Conservation (phyloP, 2,888 invertebrate species). For the Sceliomorpha sp. region DNA sequence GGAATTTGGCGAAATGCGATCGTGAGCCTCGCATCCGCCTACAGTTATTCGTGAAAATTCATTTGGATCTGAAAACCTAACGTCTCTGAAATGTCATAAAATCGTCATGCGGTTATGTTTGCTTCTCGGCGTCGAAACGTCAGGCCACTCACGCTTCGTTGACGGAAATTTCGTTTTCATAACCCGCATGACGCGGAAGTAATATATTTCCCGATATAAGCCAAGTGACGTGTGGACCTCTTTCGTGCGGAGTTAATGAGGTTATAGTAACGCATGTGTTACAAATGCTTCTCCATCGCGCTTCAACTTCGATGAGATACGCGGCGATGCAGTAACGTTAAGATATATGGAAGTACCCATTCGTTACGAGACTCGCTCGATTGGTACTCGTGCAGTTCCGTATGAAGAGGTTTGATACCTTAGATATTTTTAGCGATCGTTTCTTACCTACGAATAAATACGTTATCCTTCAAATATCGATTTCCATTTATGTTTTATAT, state of each 20-base stretch:
- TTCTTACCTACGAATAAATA: too few relatives aligned
- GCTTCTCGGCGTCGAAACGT: constrained; percentile 25
- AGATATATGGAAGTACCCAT: constrained; percentile 32
- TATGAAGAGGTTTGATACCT: too few relatives aligned
- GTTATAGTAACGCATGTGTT: constrained; percentile 55
- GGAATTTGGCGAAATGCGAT: constrained; percentile 28
- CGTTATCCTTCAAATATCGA: too few relatives aligned
- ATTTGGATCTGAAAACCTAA: constrained; percentile 24
- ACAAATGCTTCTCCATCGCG: constrained; percentile 32
- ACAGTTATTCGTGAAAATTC: constrained; percentile 34
- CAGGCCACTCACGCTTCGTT: constrained; percentile 34
- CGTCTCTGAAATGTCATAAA: constrained; percentile 32
- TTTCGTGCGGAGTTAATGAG: constrained; percentile 48
- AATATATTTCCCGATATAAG: constrained; percentile 53
- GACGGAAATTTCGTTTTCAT: constrained; percentile 64
- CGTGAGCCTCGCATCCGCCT: constrained; percentile 15
- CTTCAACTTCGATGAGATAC: constrained; percentile 29
- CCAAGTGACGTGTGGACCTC: constrained; percentile 48
- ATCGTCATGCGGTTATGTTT: constrained; percentile 22
- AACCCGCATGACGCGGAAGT: constrained; percentile 64
- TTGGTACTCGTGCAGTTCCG: too few relatives aligned
- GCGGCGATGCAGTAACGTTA: constrained; percentile 22
- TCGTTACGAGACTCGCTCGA: constrained; percentile 13
- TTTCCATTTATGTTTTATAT: too few relatives aligned
- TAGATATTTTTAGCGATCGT: too few relatives aligned